Conservation (phyloP, 2,113 vertebrate genomes). For the Tyrannus savana region DNA sequence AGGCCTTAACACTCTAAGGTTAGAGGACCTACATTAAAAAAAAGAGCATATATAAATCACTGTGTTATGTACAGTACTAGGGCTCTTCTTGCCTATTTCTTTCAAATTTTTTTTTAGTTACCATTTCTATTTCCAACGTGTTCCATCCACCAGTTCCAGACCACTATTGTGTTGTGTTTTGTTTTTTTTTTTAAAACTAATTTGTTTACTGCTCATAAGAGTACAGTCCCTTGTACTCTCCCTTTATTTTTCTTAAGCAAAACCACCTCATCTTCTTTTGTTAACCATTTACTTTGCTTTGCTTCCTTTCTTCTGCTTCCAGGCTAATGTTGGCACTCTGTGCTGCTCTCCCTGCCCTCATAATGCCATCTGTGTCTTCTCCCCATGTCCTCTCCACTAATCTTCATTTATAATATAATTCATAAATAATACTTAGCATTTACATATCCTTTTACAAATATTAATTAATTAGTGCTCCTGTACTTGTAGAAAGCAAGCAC, state of each 20-base stretch:
- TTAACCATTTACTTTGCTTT: background rate
- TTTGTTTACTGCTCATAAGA: background rate
- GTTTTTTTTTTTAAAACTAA: background rate
- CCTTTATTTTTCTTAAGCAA: background rate
- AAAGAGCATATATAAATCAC: background rate
- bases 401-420: slow-evolving; percentile 23
- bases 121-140: background rate
- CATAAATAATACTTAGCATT: slow-evolving; percentile 45
- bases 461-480: slow-evolving; percentile 39
- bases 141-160: background rate
- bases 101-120: background rate
- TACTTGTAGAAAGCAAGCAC: slow-evolving; percentile 14
- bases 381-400: background rate
- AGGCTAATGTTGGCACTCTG: background rate
- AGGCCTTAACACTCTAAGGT: background rate
- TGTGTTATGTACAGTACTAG: background rate
- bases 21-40: background rate
- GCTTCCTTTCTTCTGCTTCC: background rate
- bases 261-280: background rate
- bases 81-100: background rate
- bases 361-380: background rate
- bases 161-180: background rate
- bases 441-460: slow-evolving; percentile 49
- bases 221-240: background rate
- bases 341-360: background rate